Conservation (phyloP, 2,797 vertebrate genomes). For the Atherinosoma microstoma region DNA sequence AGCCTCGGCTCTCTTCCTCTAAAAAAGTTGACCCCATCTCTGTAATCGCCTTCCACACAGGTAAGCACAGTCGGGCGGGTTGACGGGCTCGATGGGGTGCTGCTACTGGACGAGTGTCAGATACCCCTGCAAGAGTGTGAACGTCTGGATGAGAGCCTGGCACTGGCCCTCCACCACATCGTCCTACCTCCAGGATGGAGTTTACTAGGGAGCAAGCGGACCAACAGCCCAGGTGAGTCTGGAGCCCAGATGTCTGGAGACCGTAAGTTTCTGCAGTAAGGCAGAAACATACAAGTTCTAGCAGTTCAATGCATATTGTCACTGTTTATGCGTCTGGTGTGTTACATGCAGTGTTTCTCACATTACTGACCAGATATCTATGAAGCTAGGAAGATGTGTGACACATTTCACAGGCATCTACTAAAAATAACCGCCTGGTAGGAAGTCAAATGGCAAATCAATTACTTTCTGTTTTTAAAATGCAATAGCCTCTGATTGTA, state of each 20-base stretch:
- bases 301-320: too few species aligned
- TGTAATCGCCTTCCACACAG: conserved; percentile 53
- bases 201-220: conserved; percentile 84
- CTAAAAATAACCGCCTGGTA: not conserved
- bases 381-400: not conserved
- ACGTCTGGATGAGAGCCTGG: conserved; percentile 89
- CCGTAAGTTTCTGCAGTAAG: not conserved
- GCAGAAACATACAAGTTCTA: not conserved
- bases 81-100: conserved; percentile 89
- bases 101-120: conserved; percentile 89
- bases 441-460: not conserved
- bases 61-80: conserved; percentile 87
- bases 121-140: conserved; percentile 89
- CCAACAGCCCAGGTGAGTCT: conserved; percentile 75
- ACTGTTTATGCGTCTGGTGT: too few species aligned
- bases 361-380: too few species aligned
- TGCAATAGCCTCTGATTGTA: not conserved
- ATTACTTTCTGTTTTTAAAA: not conserved
- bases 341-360: too few species aligned
- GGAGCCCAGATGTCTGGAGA: not conserved
- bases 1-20: conserved; percentile 22
- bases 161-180: conserved; percentile 91
- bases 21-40: conserved; percentile 27
- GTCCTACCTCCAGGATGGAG: conserved; percentile 90
- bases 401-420: conserved; percentile 1